Evolutionary conservation across 2,113 vertebrate genomes (phyloP), one percentile per base, ranked within the genome.

Genomic region (Acinonyx jubatus): DNA sequence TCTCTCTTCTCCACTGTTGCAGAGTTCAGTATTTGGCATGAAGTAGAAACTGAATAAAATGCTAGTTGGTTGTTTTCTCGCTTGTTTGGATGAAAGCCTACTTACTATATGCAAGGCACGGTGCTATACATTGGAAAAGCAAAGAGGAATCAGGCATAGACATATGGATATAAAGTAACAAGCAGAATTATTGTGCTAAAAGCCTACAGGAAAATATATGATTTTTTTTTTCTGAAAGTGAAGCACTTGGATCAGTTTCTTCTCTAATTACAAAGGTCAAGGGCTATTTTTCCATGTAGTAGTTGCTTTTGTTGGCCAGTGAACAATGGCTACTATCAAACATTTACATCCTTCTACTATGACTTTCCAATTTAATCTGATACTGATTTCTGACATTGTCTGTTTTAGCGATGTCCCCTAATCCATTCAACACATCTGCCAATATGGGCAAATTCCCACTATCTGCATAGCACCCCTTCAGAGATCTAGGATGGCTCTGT

Each of bases 261-360:
- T 98, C 96, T 98, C 97, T 81, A 87, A 88, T 96, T 97, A 88
- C 94, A 91, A 88, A 96, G 50, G 80, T 97, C 87, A 95, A 81
- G 69, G 50, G 76, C 76, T 71, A 27, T 71, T 97, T 97, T 96
- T 96, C 94, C 95, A 82, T 90, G 94, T 79, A 45, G 83, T 13
- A 4, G 50, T 84, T 84, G 55, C 74, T 95, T 90, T 94, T 74
- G 6, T 87, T 88, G 76, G 89, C 74, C 55, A 66, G 25, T 69
- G 45, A 21, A 86, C 63, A 38, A 79, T 90, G 19, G 55, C 63
- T 82, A 33, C 45, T 90, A 94, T 93, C 50, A 91, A 88, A 89
- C 66, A 96, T 76, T 94, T 89, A 90, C n/a, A 33, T 88, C 91
- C 73, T 94, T 97, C 63, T 68, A 83, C 63, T 38, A 48, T 80